These are phyloP conservation scores for Hyposoter dolosus DNA, from an alignment of 2,888 invertebrate species.

Conservation along the genomic window DNA sequence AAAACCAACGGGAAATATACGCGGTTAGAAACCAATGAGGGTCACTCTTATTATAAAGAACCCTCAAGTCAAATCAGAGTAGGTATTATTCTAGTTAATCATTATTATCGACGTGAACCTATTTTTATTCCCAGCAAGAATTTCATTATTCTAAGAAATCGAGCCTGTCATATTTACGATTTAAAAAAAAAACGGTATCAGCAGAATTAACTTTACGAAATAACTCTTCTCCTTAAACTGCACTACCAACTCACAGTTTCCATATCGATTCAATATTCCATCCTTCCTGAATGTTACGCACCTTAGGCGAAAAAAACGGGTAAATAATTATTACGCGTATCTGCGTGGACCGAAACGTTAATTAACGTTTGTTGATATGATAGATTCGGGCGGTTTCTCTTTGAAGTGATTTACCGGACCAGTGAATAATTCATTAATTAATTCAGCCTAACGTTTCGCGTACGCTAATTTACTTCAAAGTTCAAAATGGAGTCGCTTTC, in stretches of 20 bases:
- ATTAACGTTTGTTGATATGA: neutral
- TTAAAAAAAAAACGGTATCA: neutral
- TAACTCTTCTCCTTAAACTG: neutral
- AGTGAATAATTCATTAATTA: conserved; percentile 8
- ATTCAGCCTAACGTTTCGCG: neutral
- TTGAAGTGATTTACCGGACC: neutral
- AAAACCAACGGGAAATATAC: neutral
- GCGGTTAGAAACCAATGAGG: neutral
- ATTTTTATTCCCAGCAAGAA: neutral
- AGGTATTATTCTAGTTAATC: neutral
- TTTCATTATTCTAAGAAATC: neutral
- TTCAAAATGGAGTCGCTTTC: neutral
- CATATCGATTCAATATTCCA: neutral
- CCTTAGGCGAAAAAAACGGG: neutral
- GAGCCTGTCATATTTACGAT: neutral
- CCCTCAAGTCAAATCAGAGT: neutral
- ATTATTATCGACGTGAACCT: neutral
- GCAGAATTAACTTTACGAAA: neutral
- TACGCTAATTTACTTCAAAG: neutral
- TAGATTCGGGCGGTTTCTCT: neutral
- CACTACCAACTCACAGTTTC: neutral
- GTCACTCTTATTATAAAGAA: conserved; percentile 4
- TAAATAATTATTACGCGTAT: conserved; percentile 10
- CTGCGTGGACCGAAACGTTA: neutral
- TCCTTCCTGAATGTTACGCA: neutral